These are phyloP conservation scores for Ochlodes sylvanus DNA, from an alignment of 2,888 invertebrate genomes.

Conservation along the genomic window DNA sequence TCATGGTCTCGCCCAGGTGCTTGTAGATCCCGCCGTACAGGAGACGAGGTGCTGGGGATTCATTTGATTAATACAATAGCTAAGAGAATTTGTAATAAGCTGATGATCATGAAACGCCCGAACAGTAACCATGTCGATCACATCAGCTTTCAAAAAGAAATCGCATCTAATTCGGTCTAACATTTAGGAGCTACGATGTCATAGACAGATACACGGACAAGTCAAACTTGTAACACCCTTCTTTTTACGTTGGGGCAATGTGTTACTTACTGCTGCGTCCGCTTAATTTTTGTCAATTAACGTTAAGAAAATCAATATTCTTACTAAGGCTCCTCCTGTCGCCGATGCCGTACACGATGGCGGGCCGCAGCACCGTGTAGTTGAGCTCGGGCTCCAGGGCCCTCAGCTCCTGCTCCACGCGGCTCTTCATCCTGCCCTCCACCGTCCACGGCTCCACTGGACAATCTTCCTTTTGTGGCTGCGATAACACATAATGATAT, in stretches of 20 bases:
- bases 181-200: no score
- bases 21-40: slow-evolving; percentile 95
- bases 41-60: slow-evolving; percentile 89
- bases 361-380: slow-evolving; percentile 92
- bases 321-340: slow-evolving; percentile 93
- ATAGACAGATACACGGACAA: no score
- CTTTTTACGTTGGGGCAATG: no score
- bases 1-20: slow-evolving; percentile 95
- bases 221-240: no score
- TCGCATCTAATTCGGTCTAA: no score
- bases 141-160: no score
- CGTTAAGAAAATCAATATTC: no score
- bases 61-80: slow-evolving; percentile 42
- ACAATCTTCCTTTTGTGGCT: slow-evolving; percentile 91
- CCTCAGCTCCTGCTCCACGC: slow-evolving; percentile 91
- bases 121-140: no score
- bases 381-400: slow-evolving; percentile 87
- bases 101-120: no score
- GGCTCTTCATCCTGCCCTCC: slow-evolving; percentile 92
- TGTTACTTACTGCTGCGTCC: no score
- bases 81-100: no score
- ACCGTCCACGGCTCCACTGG: slow-evolving; percentile 93
- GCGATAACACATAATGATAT: slow-evolving; percentile 35
- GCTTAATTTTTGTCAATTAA: no score
- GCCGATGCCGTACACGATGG: slow-evolving; percentile 94